These are phyloP conservation scores for Ornithoptera priamus DNA, from an alignment of 2,888 invertebrate genomes.

Conservation along the genomic window DNA sequence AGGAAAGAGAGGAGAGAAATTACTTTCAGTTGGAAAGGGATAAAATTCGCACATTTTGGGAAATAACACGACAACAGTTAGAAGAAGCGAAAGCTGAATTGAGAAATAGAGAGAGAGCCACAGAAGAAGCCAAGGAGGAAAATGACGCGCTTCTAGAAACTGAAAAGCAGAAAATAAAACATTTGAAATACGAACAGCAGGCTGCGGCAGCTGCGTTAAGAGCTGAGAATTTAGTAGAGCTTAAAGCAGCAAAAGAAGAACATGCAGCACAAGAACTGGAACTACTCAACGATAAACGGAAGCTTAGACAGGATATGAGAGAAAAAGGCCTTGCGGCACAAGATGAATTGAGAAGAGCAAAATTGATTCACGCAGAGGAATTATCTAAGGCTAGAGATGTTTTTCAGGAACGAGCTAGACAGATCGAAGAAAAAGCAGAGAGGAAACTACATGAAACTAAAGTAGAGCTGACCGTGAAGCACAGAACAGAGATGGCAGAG, in stretches of 20 bases:
- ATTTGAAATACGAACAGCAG: slow-evolving; percentile 94
- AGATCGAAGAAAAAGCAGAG: slow-evolving; percentile 82
- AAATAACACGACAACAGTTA: slow-evolving; percentile 93
- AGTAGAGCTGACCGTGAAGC: slow-evolving; percentile 85
- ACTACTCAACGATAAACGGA: slow-evolving; percentile 86
- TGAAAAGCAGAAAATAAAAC: slow-evolving; percentile 95
- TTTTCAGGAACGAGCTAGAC: slow-evolving; percentile 72
- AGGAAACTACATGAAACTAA: slow-evolving; percentile 86
- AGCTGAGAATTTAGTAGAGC: slow-evolving; percentile 89
- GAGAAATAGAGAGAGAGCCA: slow-evolving; percentile 86
- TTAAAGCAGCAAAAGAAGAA: slow-evolving; percentile 92
- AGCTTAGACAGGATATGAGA: slow-evolving; percentile 82
- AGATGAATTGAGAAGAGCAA: slow-evolving; percentile 85
- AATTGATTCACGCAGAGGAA: slow-evolving; percentile 87
- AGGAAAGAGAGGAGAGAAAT: slow-evolving; percentile 96
- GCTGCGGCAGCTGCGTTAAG: slow-evolving; percentile 90
- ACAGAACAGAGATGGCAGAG: slow-evolving; percentile 91
- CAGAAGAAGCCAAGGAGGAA: slow-evolving; percentile 92
- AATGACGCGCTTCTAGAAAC: slow-evolving; percentile 93
- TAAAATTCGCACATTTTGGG: slow-evolving; percentile 97
- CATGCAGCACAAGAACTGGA: slow-evolving; percentile 88
- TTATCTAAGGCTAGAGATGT: slow-evolving; percentile 80
- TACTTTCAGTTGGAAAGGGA: slow-evolving; percentile 97
- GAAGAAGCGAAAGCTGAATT: slow-evolving; percentile 89
- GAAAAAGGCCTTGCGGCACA: slow-evolving; percentile 86